Evolutionary conservation across 2,113 vertebrate species (phyloP).

Genomic region (Lathamus discolor): DNA sequence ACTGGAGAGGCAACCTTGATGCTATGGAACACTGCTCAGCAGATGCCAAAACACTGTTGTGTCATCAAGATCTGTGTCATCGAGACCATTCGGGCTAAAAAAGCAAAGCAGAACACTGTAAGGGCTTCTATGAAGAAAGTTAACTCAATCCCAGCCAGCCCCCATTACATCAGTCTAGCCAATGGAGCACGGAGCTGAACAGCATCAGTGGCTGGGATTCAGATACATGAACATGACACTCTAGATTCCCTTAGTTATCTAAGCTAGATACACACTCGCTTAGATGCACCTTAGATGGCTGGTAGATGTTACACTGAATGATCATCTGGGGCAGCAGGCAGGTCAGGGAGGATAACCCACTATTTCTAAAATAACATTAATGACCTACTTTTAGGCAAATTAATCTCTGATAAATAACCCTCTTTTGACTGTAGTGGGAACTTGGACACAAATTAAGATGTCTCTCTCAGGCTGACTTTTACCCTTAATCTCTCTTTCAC

Average conservation of each 20-base stretch:
- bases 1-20: not conserved
- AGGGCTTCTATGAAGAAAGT: not conserved
- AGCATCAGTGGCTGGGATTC: not conserved
- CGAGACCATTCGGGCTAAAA: not conserved
- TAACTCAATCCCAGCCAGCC: not conserved
- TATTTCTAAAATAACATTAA: not conserved
- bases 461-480: not conserved
- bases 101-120: not conserved
- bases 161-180: too few species aligned
- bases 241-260: not conserved
- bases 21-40: not conserved
- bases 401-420: not conserved
- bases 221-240: not conserved
- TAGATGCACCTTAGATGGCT: not conserved
- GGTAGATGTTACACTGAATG: not conserved
- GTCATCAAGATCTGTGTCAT: not conserved
- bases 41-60: not conserved
- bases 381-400: not conserved
- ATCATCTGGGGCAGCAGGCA: not conserved
- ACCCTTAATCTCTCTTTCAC: not conserved
- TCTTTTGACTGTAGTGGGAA: not conserved
- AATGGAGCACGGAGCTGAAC: not conserved
- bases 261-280: not conserved
- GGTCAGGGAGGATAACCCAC: not conserved
- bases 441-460: not conserved